Base-by-base conservation (phyloP, 2,113 vertebrate genomes). In the Myodes glareolus region DNA sequence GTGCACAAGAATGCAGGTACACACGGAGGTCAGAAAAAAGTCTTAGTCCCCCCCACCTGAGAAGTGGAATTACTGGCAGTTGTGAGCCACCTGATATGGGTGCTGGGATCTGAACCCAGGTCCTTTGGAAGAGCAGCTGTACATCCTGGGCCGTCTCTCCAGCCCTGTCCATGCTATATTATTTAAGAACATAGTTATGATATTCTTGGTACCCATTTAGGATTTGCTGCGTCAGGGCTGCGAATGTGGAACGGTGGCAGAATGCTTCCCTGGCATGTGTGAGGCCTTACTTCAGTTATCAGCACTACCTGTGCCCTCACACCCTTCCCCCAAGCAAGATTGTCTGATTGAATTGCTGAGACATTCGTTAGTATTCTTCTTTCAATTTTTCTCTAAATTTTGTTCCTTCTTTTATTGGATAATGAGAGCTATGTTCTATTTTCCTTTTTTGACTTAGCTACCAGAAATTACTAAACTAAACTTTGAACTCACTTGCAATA, bases 381-480 rank as follows among this genome's bases (percentile, higher is more conserved):
- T 94, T n/a, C 80, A 68, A 19, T 63, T 90, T 76, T 82, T 92
- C 17, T 92, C 19, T 94, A 17, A 39, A 87, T 63, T 39, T 52
- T 58, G 4, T 85, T 88, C n/a, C 55, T 95, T 47, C 50, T 94
- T 93, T 78, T 72, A 78, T 73, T 73, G 88, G 77, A 33, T 94
- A 90, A 91, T 85, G 39, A 84, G n/a, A 88, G 47, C 52, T 88
- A 36, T 47, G 88, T 92, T 92, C 42, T 82, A 27, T 94, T 92
- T 84, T 75, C 72, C 31, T 65, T 94, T 97, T 94, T 84, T 73
- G 7, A 76, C 25, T 47, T 68, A 77, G 39, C 92, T 89, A 39
- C 85, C 8, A 95, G 67, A 17, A 90, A 87, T 94, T 90, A 45
- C 55, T 91, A 36, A 95, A 78, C 52, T 92, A 87, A 90, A 81